Percentiles rank a stretch among this genome's conserved stretches.
Conservation (phyloP, 2,113 vertebrate species). For the Acinonyx jubatus region DNA sequence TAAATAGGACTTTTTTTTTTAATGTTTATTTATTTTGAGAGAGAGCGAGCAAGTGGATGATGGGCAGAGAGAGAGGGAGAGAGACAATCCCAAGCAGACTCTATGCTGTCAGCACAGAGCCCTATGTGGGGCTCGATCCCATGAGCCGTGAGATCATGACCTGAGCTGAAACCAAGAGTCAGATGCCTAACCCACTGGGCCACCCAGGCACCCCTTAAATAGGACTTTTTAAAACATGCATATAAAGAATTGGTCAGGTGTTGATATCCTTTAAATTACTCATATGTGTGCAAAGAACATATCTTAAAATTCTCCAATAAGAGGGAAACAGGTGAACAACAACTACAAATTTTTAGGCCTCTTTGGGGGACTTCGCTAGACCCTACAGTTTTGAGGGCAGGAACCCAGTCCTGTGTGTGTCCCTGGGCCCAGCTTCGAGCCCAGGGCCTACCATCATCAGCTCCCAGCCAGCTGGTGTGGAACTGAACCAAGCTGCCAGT, state of each 20-base stretch:
- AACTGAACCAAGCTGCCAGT: background rate
- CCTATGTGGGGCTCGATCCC: no score
- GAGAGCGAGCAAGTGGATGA: no score
- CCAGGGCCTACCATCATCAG: background rate
- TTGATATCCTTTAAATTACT: background rate
- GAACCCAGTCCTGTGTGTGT: background rate
- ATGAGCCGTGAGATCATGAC: no score
- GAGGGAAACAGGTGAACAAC: background rate
- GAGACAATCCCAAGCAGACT: no score
- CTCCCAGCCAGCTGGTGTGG: background rate
- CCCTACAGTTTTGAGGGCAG: background rate
- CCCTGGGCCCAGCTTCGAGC: background rate
- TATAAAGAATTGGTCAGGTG: background rate
- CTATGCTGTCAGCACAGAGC: no score
- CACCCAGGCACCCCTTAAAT: background rate
- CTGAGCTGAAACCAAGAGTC: no score
- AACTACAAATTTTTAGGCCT: background rate
- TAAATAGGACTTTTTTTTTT: background rate
- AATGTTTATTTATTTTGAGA: no score
- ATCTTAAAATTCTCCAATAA: background rate
- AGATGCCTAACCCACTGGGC: no score
- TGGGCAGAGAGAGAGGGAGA: no score
- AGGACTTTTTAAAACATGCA: background rate
- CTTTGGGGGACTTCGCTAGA: background rate
- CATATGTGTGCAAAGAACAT: background rate